Conservation (phyloP, 2,113 vertebrate genomes). For the Phasianus colchicus region DNA sequence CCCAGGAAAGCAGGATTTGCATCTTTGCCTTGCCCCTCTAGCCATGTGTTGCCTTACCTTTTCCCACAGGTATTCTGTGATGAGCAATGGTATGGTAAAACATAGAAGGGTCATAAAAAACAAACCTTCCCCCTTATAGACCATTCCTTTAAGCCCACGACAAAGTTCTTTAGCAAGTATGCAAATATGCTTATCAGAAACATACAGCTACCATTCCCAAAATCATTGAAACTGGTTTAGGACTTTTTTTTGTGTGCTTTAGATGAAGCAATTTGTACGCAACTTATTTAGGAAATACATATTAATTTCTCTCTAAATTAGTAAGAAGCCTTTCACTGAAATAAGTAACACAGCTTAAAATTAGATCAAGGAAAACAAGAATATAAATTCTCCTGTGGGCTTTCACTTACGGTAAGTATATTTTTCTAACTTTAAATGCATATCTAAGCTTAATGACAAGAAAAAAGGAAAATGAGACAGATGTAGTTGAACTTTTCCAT, state of each 20-base stretch:
- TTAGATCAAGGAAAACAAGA: not conserved
- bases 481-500: not conserved
- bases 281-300: not conserved
- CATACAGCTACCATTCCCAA: not conserved
- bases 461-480: not conserved
- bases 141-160: not conserved
- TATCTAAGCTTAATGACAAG: not conserved
- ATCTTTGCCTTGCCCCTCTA: accelerated
- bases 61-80: not conserved
- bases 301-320: not conserved
- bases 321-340: not conserved
- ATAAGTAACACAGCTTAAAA: not conserved
- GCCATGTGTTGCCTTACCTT: not conserved
- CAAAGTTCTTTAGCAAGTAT: not conserved
- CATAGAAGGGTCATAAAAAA: not conserved
- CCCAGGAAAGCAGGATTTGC: not conserved
- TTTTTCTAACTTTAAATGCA: not conserved
- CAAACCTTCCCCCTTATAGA: not conserved
- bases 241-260: not conserved
- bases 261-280: not conserved
- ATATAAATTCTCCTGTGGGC: not conserved
- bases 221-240: not conserved
- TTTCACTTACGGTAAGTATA: not conserved
- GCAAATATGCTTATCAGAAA: not conserved
- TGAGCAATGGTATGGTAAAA: not conserved